Conservation (phyloP, 1,140 invertebrate genomes). For the Calosoma granatense region DNA sequence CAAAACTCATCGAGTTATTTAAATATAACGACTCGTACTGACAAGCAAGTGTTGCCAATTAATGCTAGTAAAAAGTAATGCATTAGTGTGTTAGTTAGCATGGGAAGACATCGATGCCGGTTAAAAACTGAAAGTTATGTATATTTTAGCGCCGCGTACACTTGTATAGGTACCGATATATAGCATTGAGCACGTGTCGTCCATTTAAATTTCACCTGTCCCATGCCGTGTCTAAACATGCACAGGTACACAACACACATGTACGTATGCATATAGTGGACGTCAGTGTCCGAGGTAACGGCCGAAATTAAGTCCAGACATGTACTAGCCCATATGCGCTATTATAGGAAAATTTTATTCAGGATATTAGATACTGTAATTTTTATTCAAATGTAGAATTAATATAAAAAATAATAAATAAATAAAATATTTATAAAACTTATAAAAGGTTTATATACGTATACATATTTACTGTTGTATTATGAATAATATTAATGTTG, state of each 20-base stretch:
- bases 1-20: too few relatives aligned
- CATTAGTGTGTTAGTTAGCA: too few relatives aligned
- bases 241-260: too few relatives aligned
- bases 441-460: neutral
- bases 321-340: neutral
- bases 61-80: too few relatives aligned
- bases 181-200: neutral
- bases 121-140: neutral
- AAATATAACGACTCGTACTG: too few relatives aligned
- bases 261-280: neutral
- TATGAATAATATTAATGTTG: too few relatives aligned
- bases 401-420: neutral
- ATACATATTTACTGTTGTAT: neutral
- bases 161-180: neutral
- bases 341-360: neutral
- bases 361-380: neutral
- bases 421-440: neutral
- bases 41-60: too few relatives aligned
- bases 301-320: neutral
- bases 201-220: neutral
- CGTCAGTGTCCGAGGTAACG: constrained; percentile 3
- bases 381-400: neutral
- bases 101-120: too few relatives aligned
- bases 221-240: neutral
- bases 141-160: neutral